Conservation (phyloP, 1,140 invertebrate species). For the Melitaea cinxia region DNA sequence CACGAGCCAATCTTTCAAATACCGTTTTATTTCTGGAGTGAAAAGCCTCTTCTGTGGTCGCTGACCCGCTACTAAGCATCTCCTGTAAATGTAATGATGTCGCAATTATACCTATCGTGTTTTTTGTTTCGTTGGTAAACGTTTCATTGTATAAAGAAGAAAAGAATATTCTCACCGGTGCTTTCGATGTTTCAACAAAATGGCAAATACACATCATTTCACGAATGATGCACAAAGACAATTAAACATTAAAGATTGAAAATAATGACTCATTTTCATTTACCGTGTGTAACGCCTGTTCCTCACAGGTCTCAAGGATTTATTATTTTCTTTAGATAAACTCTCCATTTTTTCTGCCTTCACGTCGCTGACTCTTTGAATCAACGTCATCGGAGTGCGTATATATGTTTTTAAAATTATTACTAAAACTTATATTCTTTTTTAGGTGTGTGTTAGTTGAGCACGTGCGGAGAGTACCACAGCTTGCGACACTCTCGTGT, state of each 20-base stretch:
- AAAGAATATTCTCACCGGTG: not conserved
- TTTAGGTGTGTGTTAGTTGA: constrained; percentile 31
- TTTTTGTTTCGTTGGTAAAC: constrained; percentile 9
- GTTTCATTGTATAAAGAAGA: not conserved
- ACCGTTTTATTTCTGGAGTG: constrained; percentile 88
- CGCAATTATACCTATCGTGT: not conserved
- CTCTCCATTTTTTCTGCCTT: constrained; percentile 60
- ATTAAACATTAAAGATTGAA: constrained; percentile 60
- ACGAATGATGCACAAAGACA: constrained; percentile 74
- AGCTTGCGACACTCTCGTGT: constrained; percentile 68
- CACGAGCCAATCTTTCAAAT: constrained; percentile 87
- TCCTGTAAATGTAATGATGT: constrained; percentile 65
- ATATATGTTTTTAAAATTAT: constrained; percentile 21
- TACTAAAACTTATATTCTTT: constrained; percentile 21
- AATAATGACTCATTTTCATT: constrained; percentile 71
- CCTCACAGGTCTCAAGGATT: constrained; percentile 80
- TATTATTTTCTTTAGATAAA: constrained; percentile 60
- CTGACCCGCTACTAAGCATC: constrained; percentile 81
- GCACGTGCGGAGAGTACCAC: constrained; percentile 72
- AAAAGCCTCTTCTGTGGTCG: constrained; percentile 86
- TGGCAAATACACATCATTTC: constrained; percentile 38
- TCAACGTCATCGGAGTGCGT: constrained; percentile 63
- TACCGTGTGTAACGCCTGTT: constrained; percentile 83
- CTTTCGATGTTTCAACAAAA: constrained; percentile 38
- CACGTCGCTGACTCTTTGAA: constrained; percentile 54